Evolutionary conservation across 2,888 invertebrate species (phyloP), one percentile per base, ranked within the genome.

Genomic region (Drosophila meridionalis): DNA sequence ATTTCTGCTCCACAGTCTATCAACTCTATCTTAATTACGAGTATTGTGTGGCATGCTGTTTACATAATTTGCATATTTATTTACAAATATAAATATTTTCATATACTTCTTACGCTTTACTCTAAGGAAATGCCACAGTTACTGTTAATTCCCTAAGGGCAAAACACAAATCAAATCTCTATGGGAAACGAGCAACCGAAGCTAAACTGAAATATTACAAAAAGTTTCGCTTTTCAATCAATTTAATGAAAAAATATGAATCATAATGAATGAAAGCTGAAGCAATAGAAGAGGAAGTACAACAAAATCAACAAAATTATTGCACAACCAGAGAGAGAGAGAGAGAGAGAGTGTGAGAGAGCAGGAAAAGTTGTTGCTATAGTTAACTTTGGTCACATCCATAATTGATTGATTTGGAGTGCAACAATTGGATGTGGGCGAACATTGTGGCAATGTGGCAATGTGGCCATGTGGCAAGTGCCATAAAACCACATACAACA

Each of bases 391-490:
- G 73, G 72, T 74, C 65, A 68, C 83, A 83, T 83, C 75, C 70
- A 83, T 83, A 85, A 87, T 85, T 85, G 85, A 85, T 87, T 87
- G 83, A 85, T 80, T 83, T 76, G 73, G 71, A 48, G 80, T 70
- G 82, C 86, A 82, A 87, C 88, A 85, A 85, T 86, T 81, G 79
- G 78, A 64, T 78, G 48, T 57, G 59, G 68, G 55, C 32, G 76
- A 45, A 28, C 63, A 66, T 48, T 66, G 63, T 58, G 63, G 30
- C 43, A 34, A n/a, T 55, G 55, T 48, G 55, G 62, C 64, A n/a
- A 62, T 67, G 48, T 77, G 62, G 53, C 48, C 58, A 47, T 48
- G 48, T 66, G 75, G 62, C 63, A 69, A 60, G 69, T 69, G 70
- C 62, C 59, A 61, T 63, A 62, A 52, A 64, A 73, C 72, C 72